Conservation (phyloP, 2,888 invertebrate species). For the Diloba caeruleocephala region DNA sequence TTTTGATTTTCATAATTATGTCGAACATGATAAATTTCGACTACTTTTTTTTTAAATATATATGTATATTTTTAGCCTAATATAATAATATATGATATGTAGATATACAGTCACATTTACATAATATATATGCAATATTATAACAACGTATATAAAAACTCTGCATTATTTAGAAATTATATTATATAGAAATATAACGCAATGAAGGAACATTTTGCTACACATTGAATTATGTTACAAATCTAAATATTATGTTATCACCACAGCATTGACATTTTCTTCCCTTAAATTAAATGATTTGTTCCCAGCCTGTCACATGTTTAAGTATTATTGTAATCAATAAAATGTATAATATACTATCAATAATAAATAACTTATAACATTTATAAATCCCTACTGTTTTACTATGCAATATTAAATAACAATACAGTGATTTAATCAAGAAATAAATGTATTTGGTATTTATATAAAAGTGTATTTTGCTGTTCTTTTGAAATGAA, state of each 20-base stretch:
- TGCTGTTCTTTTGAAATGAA: no score
- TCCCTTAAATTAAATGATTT: constrained; percentile 14
- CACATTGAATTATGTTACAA: constrained; percentile 55
- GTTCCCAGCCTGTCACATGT: constrained; percentile 2
- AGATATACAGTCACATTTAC: not conserved
- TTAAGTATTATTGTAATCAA: not conserved
- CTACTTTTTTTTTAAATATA: no score
- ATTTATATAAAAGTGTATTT: no score
- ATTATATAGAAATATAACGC: not conserved
- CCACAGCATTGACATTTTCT: constrained; percentile 74
- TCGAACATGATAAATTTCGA: constrained; percentile 69
- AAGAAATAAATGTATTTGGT: no score
- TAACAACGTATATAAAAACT: not conserved
- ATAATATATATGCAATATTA: no score
- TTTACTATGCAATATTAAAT: no score
- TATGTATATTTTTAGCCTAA: no score
- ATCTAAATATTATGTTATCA: constrained; percentile 75
- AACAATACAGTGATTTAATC: no score
- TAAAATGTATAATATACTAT: constrained; percentile 3
- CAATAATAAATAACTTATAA: no score
- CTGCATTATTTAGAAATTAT: not conserved
- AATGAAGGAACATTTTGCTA: constrained; percentile 9
- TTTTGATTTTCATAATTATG: constrained; percentile 87
- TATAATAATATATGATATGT: not conserved
- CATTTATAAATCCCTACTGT: no score